Percentiles rank a stretch among this genome's conserved stretches.
These are phyloP conservation scores for Aldrovandia affinis DNA, from an alignment of 2,797 vertebrate species.

Conservation along the genomic window DNA sequence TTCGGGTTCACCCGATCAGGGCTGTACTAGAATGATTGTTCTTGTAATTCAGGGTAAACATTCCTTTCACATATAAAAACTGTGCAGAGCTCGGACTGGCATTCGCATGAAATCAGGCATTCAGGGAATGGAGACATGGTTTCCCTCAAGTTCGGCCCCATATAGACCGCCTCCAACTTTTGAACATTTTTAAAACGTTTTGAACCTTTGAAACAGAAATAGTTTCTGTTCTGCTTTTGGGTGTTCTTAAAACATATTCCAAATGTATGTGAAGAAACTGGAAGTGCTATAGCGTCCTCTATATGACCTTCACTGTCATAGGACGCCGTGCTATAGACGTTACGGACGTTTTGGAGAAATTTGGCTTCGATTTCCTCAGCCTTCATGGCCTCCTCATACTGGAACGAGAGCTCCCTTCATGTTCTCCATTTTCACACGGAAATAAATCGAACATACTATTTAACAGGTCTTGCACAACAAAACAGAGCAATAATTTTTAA, in stretches of 20 bases:
- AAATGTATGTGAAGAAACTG: neutral
- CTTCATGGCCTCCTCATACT: slow-evolving; percentile 11
- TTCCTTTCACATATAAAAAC: neutral
- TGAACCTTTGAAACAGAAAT: neutral
- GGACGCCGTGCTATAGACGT: slow-evolving; percentile 21
- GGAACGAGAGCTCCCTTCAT: neutral
- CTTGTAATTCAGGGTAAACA: neutral
- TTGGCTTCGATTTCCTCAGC: neutral
- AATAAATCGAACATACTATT: slow-evolving; percentile 48
- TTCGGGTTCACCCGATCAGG: neutral
- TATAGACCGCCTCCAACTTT: neutral
- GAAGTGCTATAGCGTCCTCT: slow-evolving; percentile 37
- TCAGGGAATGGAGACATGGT: neutral
- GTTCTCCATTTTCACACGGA: slow-evolving; percentile 35
- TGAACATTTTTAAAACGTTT: neutral
- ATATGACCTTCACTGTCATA: slow-evolving; percentile 37
- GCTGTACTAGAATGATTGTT: neutral
- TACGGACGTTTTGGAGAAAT: neutral
- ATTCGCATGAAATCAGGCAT: neutral
- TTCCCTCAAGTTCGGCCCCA: neutral
- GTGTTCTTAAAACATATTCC: neutral
- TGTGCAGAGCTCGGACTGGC: neutral
- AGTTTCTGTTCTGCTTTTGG: neutral
- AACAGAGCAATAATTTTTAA: slow-evolving; percentile 61
- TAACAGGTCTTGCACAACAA: slow-evolving; percentile 35